A percentile compares a stretch with the other conserved stretches of the same genome.
Conservation (phyloP, 2,797 vertebrate species). For the Silurus aristotelis region DNA sequence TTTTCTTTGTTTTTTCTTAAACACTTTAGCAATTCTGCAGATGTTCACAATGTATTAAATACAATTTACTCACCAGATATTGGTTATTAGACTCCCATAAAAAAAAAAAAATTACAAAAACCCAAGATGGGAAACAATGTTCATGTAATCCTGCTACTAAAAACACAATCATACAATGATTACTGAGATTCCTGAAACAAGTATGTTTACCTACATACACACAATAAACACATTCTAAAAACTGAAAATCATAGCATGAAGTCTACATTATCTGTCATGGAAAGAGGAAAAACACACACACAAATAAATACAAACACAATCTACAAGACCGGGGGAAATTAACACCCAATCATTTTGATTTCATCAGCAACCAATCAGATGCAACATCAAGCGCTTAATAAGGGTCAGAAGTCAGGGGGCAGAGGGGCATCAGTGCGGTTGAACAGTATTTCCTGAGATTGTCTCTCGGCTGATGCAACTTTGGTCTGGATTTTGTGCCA, state of each 20-base stretch:
- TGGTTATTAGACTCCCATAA: neutral
- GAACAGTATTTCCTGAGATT: constrained; percentile 56
- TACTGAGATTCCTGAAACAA: constrained; percentile 17
- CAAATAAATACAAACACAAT: too few species aligned
- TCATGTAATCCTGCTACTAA: constrained; percentile 43
- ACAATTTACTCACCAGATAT: neutral
- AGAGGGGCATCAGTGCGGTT: constrained; percentile 27
- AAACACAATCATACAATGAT: constrained; percentile 28
- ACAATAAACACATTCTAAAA: too few species aligned
- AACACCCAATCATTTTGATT: neutral
- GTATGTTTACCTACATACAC: neutral
- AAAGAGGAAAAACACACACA: neutral
- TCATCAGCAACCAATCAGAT: constrained; percentile 12
- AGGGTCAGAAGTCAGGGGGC: constrained; percentile 28
- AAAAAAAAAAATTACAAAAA: constrained; percentile 26
- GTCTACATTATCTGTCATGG: neutral
- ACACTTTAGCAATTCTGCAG: neutral
- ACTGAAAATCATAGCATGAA: neutral
- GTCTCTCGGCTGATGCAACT: constrained; percentile 55
- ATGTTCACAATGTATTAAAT: neutral
- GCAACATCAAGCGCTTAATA: constrained; percentile 27
- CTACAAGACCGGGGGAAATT: too few species aligned
- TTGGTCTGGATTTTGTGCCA: constrained; percentile 55
- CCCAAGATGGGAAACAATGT: neutral
- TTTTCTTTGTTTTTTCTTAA: neutral